Base-by-base conservation (phyloP, 2,113 vertebrate species). In the Macaca nemestrina region DNA sequence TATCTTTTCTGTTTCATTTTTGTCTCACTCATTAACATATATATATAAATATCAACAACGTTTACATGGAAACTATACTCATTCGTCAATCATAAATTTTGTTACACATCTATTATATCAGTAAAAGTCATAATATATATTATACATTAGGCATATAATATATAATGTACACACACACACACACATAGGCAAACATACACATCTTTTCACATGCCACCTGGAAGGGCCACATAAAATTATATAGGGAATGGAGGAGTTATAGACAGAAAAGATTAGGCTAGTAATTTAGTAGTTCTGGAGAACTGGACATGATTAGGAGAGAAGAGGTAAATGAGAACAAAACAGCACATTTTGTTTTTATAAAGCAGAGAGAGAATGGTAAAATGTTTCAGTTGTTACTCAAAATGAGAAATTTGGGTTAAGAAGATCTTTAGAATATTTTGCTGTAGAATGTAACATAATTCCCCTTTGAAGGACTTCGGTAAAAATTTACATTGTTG, bases 221-320 rank as follows among this genome's bases (percentile, higher is more conserved):
- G 64, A 86, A 93, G 61, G 38, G 52, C 16, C 73, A 70, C 30
- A 40, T 18, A 52, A 91, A 94, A 96, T 93, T 93, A 59, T 6
- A 43, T 6, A 80, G 70, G 76, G 55, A 79, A 38, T 85, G 55
- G 48, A 50, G 38, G 40, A 64, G 22, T 11, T 64, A 27, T 75
- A 84, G 75, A 45, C 67, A 87, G 64, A 90, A 88, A 61, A 80
- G 4, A 88, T 55, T 12, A 88, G 50, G 78, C 32, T 43, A 38
- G 55, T 40, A 52, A 90, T 61, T 92, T 87, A 91, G 57, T 95
- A 55, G 90, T 76, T 68, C 35, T 92, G 40, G 25, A 97, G 68
- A 72, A 61, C 0, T 70, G 52, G 43, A 57, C 43, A 70, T 84
- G 38, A 79, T 80, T 45, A 94, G 43, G 59, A 87, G 50, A 85